Evolutionary conservation across 1,140 invertebrate species (phyloP).

Genomic region (Teleogryllus occipitalis): DNA sequence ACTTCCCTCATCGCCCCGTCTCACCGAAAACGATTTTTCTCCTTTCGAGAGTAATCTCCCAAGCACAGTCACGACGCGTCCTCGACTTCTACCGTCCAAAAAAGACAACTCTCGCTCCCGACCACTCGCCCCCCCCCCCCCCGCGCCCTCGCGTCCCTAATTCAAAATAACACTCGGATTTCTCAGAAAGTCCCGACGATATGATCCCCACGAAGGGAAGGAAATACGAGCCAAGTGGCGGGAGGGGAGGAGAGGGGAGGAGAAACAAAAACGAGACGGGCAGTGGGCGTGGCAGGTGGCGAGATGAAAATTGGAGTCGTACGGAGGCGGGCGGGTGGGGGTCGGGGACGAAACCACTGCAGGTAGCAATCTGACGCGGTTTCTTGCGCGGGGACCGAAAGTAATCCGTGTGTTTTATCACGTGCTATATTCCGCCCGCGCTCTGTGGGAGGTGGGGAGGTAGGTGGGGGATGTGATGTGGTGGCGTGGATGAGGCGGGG

Average conservation of each 20-base stretch:
- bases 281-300: background rate
- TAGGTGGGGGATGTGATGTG: too few relatives aligned
- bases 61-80: background rate
- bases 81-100: background rate
- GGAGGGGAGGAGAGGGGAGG: background rate
- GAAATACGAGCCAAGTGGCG: background rate
- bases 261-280: background rate
- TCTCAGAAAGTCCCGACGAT: background rate
- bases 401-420: background rate
- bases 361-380: background rate
- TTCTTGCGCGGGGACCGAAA: background rate
- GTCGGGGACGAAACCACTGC: background rate
- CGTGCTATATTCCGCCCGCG: background rate
- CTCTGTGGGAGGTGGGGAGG: too few relatives aligned
- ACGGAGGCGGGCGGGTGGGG: too few relatives aligned
- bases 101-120: background rate
- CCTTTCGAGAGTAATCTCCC: background rate
- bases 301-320: background rate
- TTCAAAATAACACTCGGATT: background rate
- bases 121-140: too few relatives aligned
- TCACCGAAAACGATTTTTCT: background rate
- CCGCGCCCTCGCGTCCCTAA: background rate
- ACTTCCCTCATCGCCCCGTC: too few relatives aligned
- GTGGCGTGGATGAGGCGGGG: too few relatives aligned
- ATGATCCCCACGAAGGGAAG: background rate